phyloP scores from a whole-genome alignment of 1,140 invertebrate species.

The Drosophila melanogaster region Release_6_plus_ISO1_MT NC_004354.4:18585501-18586000 shows the following conservation, averaged over 20 bases:
- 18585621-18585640: slow-evolving; percentile 18
- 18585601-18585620: too few relatives aligned
- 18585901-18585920: slow-evolving; percentile 55
- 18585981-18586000: slow-evolving; percentile 69
- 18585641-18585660: slow-evolving; percentile 39
- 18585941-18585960: slow-evolving; percentile 84
- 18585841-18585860: slow-evolving; percentile 66
- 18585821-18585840: slow-evolving; percentile 72
- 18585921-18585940: slow-evolving; percentile 81
- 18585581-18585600: too few relatives aligned
- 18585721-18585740: slow-evolving; percentile 2
- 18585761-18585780: slow-evolving; percentile 83
- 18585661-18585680: slow-evolving; percentile 41
- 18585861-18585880: not conserved
- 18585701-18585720: slow-evolving; percentile 27
- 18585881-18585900: slow-evolving; percentile 2
- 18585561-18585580: not conserved
- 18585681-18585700: slow-evolving; percentile 63
- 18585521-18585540: slow-evolving; percentile 4
- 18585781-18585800: slow-evolving; percentile 83
- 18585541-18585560: not conserved
- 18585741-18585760: slow-evolving; percentile 71
- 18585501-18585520: slow-evolving; percentile 65
- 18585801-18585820: slow-evolving; percentile 83
- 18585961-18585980: slow-evolving; percentile 57